Conservation (phyloP, 2,888 invertebrate genomes). For the Trichogramma evanescens region DNA sequence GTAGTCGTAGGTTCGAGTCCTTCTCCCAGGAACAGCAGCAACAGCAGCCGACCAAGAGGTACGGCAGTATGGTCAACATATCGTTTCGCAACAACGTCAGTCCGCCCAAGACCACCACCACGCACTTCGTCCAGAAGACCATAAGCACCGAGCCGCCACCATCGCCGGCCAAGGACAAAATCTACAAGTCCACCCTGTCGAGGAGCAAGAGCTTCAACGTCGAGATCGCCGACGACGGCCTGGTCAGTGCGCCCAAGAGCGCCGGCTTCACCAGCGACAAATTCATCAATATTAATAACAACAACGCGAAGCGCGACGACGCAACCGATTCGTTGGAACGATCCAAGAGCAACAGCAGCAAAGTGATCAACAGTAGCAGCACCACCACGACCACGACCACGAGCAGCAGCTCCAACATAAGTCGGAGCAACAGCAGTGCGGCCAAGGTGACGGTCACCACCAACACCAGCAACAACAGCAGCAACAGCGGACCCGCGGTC, state of each 20-base stretch:
- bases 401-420: no score
- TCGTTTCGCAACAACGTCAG: slow-evolving; percentile 53
- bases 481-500: not conserved
- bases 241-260: slow-evolving; percentile 38
- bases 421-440: no score
- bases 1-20: not conserved
- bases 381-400: no score
- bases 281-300: no score
- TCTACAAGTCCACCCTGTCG: slow-evolving; percentile 66
- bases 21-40: slow-evolving; percentile 4
- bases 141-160: slow-evolving; percentile 9
- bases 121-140: slow-evolving; percentile 17
- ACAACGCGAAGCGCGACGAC: not conserved
- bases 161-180: slow-evolving; percentile 66
- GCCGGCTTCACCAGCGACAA: slow-evolving; percentile 27
- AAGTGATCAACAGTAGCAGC: no score
- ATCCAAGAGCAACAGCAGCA: no score
- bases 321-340: no score
- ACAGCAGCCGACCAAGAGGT: slow-evolving; percentile 20
- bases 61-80: slow-evolving; percentile 55
- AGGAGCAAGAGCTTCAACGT: slow-evolving; percentile 83
- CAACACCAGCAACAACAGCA: no score
- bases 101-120: slow-evolving; percentile 24
- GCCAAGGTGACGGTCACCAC: not conserved
- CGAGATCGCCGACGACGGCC: slow-evolving; percentile 54